A percentile compares a stretch with the other conserved stretches of the same genome.
phyloP scores from a whole-genome alignment of 2,797 vertebrate species.

The Spheniscus humboldti region DNA sequence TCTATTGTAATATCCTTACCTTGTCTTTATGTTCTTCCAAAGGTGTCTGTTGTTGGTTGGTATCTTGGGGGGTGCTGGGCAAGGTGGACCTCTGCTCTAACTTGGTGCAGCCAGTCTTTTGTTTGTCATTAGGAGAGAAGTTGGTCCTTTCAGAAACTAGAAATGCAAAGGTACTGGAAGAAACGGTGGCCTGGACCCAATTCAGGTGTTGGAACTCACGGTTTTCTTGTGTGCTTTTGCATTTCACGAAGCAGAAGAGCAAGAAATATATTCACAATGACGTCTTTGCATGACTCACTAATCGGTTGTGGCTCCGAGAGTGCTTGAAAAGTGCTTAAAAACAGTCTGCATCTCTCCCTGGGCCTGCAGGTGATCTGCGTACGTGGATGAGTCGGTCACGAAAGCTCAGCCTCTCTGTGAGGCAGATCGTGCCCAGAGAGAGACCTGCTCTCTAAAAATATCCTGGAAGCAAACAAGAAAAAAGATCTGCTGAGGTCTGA shows the following conservation, averaged over 20 bases:
- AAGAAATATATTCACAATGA: neutral
- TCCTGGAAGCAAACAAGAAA: slow-evolving; percentile 26
- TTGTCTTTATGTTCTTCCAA: neutral
- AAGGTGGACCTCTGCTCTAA: neutral
- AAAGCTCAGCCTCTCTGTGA: neutral
- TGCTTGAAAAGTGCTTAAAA: neutral
- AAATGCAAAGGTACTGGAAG: neutral
- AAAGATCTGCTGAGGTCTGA: slow-evolving; percentile 33
- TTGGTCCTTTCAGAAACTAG: neutral
- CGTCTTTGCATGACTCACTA: slow-evolving; percentile 45
- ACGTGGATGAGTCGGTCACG: neutral
- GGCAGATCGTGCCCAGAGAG: neutral
- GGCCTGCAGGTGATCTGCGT: neutral
- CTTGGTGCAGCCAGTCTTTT: neutral
- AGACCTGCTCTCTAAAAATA: slow-evolving; percentile 46
- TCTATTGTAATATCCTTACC: neutral
- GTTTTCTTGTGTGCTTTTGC: slow-evolving; percentile 2
- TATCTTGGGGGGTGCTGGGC: neutral
- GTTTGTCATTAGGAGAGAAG: neutral
- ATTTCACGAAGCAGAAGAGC: neutral
- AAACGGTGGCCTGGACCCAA: neutral
- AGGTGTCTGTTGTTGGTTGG: neutral
- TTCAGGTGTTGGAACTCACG: neutral
- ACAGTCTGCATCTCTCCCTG: neutral
- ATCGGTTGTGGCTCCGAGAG: slow-evolving; percentile 1